Evolutionary conservation across 2,797 vertebrate genomes (phyloP).

Genomic region (Hemibagrus guttatus): DNA sequence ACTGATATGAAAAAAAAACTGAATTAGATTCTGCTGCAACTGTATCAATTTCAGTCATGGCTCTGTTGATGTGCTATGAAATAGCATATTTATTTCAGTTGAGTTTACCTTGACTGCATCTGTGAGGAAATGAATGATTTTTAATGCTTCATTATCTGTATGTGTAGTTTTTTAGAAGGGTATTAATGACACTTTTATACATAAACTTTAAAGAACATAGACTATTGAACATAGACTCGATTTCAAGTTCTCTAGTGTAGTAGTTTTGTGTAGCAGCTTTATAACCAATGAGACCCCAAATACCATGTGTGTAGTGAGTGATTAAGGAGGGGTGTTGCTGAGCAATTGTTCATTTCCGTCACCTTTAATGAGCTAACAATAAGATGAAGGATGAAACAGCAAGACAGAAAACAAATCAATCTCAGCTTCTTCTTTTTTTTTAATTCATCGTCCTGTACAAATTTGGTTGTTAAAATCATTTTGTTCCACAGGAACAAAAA

Average conservation of each 20-base stretch:
- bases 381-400: conserved; percentile 45
- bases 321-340: conserved; percentile 24
- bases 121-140: not conserved
- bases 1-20: conserved; percentile 29
- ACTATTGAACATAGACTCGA: not conserved
- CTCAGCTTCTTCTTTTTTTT: conserved; percentile 7
- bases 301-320: conserved; percentile 1
- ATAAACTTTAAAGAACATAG: not conserved
- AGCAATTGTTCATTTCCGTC: conserved; percentile 30
- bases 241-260: not conserved
- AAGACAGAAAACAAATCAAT: conserved; percentile 33
- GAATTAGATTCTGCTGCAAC: not conserved
- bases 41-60: conserved; percentile 20
- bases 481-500: conserved; percentile 32
- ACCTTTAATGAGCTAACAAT: conserved; percentile 29
- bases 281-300: not conserved
- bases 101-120: not conserved
- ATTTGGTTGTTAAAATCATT: conserved; percentile 24
- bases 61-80: not conserved
- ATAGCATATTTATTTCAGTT: not conserved
- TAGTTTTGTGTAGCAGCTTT: not conserved
- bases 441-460: conserved; percentile 35
- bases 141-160: not conserved
- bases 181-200: not conserved
- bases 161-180: not conserved